These are phyloP conservation scores for Melipona bicolor DNA, from an alignment of 2,888 invertebrate species.

Conservation along the genomic window DNA sequence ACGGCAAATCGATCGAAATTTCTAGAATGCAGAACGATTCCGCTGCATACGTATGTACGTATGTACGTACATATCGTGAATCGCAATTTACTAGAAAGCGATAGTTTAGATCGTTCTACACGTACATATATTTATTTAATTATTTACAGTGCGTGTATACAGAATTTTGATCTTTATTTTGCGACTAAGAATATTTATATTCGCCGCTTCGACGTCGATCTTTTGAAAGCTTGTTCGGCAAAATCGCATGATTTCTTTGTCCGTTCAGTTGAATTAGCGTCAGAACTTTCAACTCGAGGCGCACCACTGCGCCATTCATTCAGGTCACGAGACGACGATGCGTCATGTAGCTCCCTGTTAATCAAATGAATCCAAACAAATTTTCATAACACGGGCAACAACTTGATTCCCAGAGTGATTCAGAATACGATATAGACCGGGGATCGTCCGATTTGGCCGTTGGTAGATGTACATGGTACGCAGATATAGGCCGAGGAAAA, in stretches of 20 bases:
- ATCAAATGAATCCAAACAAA: conserved; percentile 27
- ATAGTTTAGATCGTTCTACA: conserved; percentile 1
- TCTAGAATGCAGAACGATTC: conserved; percentile 33
- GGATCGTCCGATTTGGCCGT: not conserved
- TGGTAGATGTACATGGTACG: not conserved
- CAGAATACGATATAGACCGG: conserved; percentile 1
- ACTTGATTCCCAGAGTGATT: conserved; percentile 22
- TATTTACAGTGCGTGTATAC: not conserved
- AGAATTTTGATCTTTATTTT: not conserved
- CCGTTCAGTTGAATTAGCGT: conserved; percentile 15
- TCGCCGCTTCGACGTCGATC: not conserved
- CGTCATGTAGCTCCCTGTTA: conserved; percentile 28
- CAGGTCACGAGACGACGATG: conserved; percentile 27
- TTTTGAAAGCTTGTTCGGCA: not conserved
- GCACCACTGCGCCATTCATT: conserved; percentile 23
- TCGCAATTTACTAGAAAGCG: conserved; percentile 19
- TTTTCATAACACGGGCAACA: conserved; percentile 11
- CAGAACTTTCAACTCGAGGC: conserved; percentile 20
- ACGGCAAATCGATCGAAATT: conserved; percentile 34
- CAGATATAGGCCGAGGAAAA: conserved; percentile 11
- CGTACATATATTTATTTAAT: not conserved
- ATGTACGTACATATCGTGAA: not conserved
- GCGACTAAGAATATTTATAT: not conserved
- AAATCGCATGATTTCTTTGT: conserved; percentile 16
- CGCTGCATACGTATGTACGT: not conserved